Percentiles rank a stretch among this genome's conserved stretches.
These are phyloP conservation scores for Myodes glareolus DNA, from an alignment of 2,113 vertebrate species.

Conservation along the genomic window DNA sequence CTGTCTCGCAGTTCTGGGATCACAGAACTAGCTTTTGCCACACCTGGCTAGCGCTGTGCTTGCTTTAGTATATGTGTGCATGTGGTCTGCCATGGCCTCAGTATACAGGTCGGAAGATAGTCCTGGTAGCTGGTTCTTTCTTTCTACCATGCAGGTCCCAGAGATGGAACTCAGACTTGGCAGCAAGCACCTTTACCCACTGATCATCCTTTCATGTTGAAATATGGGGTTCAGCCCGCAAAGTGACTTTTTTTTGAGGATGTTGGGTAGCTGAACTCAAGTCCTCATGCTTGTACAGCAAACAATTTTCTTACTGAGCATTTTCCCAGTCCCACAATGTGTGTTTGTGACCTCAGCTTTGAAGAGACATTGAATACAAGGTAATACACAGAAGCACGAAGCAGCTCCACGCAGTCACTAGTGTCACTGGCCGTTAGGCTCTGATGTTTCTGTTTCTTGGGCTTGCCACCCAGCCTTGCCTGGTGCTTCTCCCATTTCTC, in stretches of 20 bases:
- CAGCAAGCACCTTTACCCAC: background rate
- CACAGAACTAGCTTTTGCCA: background rate
- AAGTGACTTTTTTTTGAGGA: background rate
- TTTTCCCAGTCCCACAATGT: background rate
- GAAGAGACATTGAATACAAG: background rate
- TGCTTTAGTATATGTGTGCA: background rate
- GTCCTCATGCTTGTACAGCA: background rate
- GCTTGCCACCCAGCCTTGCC: background rate
- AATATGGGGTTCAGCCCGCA: background rate
- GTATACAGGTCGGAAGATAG: background rate
- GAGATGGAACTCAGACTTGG: background rate
- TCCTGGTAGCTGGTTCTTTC: background rate
- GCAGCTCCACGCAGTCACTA: background rate
- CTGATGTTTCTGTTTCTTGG: too few relatives aligned
- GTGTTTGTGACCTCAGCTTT: background rate
- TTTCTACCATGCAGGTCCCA: background rate
- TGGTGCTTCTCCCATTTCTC: background rate
- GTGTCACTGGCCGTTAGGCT: background rate
- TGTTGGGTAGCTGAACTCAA: background rate
- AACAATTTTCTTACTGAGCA: background rate
- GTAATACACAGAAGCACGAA: too few relatives aligned
- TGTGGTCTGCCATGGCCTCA: background rate
- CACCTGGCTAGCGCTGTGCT: background rate
- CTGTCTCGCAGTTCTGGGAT: background rate
- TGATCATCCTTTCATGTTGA: background rate